A percentile compares a stretch with the other conserved stretches of the same genome.
phyloP scores from a whole-genome alignment of 1,140 invertebrate genomes.

The Paralvinella palmiformis region DNA sequence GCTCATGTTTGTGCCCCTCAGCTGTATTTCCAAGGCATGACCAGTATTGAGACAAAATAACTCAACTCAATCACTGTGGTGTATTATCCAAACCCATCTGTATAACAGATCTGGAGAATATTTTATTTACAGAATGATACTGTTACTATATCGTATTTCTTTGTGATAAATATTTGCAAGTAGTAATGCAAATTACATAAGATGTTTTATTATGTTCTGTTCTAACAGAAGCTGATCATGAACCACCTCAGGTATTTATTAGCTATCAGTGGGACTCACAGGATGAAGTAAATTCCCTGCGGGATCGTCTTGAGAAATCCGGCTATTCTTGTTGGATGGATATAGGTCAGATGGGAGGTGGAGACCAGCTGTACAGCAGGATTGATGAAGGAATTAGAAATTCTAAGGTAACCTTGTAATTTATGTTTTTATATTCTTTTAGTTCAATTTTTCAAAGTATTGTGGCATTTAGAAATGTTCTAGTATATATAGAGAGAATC shows the following conservation, averaged over 20 bases:
- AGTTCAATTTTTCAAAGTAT: not conserved
- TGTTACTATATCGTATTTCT: too few relatives aligned
- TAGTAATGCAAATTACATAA: not conserved
- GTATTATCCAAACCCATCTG: too few relatives aligned
- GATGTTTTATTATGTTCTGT: not conserved
- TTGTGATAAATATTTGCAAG: not conserved
- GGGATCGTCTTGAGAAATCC: constrained; percentile 27
- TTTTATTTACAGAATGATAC: too few relatives aligned
- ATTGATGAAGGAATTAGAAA: constrained; percentile 42
- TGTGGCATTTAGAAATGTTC: too few relatives aligned
- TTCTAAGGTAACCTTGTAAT: constrained; percentile 43
- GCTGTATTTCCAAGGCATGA: too few relatives aligned
- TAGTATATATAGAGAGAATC: too few relatives aligned
- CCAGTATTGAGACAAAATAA: too few relatives aligned
- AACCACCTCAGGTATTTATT: constrained; percentile 47
- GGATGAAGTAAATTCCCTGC: constrained; percentile 35
- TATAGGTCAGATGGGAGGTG: constrained; percentile 47
- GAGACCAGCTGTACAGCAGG: constrained; percentile 45
- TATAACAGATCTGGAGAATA: too few relatives aligned
- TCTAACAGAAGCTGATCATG: constrained; percentile 36
- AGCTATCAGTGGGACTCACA: constrained; percentile 48
- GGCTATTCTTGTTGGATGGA: constrained; percentile 45
- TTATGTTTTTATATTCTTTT: constrained; percentile 24
- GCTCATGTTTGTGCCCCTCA: too few relatives aligned
- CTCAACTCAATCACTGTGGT: too few relatives aligned